phyloP scores from a whole-genome alignment of 2,113 vertebrate species.

The Marmota flaviventris region DNA sequence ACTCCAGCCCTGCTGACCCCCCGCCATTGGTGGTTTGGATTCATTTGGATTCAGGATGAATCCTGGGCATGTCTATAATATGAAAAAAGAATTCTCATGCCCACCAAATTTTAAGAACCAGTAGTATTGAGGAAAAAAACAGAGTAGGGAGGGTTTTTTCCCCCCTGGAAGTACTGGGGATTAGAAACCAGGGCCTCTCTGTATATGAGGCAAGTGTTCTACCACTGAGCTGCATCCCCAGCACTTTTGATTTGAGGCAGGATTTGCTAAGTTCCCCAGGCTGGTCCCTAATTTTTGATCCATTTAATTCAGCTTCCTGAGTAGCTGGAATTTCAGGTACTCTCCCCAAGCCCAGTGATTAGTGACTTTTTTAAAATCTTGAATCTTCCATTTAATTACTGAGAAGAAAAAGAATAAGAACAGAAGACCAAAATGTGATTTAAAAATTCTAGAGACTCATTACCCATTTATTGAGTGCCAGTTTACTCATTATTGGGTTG shows the following conservation, averaged over 20 bases:
- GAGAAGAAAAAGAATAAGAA: neutral
- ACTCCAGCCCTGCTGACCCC: no score
- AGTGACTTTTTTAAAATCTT: constrained; percentile 46
- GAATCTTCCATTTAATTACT: neutral
- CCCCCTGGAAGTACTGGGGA: neutral
- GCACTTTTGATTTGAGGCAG: neutral
- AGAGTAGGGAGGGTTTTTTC: no score
- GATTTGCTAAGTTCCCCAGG: neutral
- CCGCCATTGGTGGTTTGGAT: neutral
- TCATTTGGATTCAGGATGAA: constrained; percentile 20
- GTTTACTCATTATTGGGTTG: neutral
- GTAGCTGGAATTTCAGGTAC: neutral
- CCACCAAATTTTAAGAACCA: constrained; percentile 51
- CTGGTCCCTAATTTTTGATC: neutral
- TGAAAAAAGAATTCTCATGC: constrained; percentile 29
- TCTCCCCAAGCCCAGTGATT: no score
- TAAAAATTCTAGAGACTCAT: constrained; percentile 20
- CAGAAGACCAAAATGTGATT: neutral
- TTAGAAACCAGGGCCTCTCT: neutral
- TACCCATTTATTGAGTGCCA: neutral
- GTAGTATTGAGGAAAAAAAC: neutral
- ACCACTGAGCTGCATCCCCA: neutral
- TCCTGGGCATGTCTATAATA: neutral
- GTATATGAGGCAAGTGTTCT: neutral
- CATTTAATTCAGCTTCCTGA: neutral